phyloP scores from a whole-genome alignment of 2,113 vertebrate genomes.

The Motacilla alba region DNA sequence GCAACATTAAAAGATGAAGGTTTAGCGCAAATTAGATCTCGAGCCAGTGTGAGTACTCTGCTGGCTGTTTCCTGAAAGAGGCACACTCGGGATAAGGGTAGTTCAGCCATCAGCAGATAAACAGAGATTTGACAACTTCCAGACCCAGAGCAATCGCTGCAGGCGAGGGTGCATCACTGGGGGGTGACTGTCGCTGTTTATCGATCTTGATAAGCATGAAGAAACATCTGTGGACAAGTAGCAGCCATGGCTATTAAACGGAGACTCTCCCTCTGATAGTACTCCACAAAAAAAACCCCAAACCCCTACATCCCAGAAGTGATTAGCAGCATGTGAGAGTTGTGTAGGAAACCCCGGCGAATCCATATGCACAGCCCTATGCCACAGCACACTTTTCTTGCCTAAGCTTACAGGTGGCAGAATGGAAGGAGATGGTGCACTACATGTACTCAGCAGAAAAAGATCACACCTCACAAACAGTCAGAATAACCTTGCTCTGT shows the following conservation, averaged over 20 bases:
- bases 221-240: not conserved
- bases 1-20: not conserved
- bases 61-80: not conserved
- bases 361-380: not conserved
- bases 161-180: not conserved
- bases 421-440: not conserved
- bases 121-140: not conserved
- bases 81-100: not conserved
- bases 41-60: not conserved
- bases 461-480: not conserved
- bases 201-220: not conserved
- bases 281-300: not conserved
- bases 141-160: not conserved
- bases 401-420: not conserved
- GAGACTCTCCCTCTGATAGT: not conserved
- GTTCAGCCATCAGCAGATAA: not conserved
- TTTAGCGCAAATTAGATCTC: not conserved
- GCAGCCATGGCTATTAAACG: not conserved
- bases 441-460: not conserved
- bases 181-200: not conserved
- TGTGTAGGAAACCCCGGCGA: not conserved
- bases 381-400: not conserved
- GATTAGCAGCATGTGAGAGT: not conserved
- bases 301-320: not conserved
- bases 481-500: not conserved